Base-by-base conservation (phyloP, 2,888 invertebrate genomes). In the Plagiodera versicolora region DNA sequence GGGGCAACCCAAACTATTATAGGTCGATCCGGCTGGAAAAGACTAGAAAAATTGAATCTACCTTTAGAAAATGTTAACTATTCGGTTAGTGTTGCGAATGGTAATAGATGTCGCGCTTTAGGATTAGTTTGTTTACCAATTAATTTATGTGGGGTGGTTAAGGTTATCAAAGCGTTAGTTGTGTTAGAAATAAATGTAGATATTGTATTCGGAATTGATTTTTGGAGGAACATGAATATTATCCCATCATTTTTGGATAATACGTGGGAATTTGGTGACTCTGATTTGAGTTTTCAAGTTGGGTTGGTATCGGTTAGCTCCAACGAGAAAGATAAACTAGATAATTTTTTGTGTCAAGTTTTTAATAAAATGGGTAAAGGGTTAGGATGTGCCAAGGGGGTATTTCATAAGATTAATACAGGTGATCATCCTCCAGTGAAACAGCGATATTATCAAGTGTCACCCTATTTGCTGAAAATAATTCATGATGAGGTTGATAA, bases 401-500 rank as follows among this genome's bases (percentile, higher is more conserved):
- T 58, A 2, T 32, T 47, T 10, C 62, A 62, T 48, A 30, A 49
- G 10, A 64, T 64, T n/a, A 46, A 61, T 44, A 63, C 59, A 10
- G 60, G 56, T 14, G 28, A 51, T 48, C 9, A 35, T 19, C n/a
- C 35, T 16, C 65, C 63, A 0, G 63, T 65, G 18, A 65, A 65
- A 45, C 58, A 58, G 49, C 46, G 61, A n/a, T 61, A 63, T 28
- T 63, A 63, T 50, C 56, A 53, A 1, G 63, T 67, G 2, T 61
- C 61, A 9, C 60, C 63, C 6, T 35, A 48, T 10, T 44, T 48
- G 8, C 56, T 58, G 52, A 24, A 51, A 20, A 14, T 55, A n/a
- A 54, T 66, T 17, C 49, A 66, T 17, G 19, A 47, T 10, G 61
- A 71, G 39, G 35, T 71, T 14, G 59, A 45, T 30, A 67, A 65